Percentiles rank a stretch among this genome's conserved stretches.
These are phyloP conservation scores for Meiosimyza decipiens DNA, from an alignment of 2,888 invertebrate species.

Conservation along the genomic window DNA sequence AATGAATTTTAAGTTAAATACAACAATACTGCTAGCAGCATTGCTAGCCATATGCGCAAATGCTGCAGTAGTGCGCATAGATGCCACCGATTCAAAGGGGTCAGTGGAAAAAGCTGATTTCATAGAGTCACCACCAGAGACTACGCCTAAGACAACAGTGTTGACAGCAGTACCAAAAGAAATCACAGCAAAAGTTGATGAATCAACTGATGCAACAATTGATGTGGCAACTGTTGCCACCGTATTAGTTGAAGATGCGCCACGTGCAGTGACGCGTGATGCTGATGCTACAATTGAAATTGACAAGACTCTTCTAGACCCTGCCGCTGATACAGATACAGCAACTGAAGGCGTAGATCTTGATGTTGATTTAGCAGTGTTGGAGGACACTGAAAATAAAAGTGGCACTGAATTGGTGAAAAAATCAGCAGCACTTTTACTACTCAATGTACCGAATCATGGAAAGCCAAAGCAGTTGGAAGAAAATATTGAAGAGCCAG, in stretches of 20 bases:
- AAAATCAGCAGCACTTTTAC: slow-evolving; percentile 54
- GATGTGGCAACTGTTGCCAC: slow-evolving; percentile 40
- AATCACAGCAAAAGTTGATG: neutral
- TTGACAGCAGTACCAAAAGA: neutral
- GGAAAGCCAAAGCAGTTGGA: slow-evolving; percentile 52
- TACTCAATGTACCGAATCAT: slow-evolving; percentile 54
- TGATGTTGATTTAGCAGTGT: neutral
- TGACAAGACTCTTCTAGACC: slow-evolving; percentile 45
- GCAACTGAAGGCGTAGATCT: neutral
- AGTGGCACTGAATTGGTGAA: neutral
- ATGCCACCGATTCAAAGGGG: neutral
- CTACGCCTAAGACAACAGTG: too few species aligned
- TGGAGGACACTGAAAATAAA: neutral
- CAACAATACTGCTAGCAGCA: too few species aligned
- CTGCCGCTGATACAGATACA: slow-evolving; percentile 43
- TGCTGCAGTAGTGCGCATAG: slow-evolving; percentile 39
- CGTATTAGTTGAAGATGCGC: slow-evolving; percentile 23
- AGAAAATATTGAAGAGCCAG: slow-evolving; percentile 54
- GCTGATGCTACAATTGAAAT: slow-evolving; percentile 49
- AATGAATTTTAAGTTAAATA: too few species aligned
- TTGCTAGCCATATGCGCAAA: neutral
- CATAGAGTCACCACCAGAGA: neutral
- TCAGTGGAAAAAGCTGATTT: neutral
- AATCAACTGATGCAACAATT: slow-evolving; percentile 34
- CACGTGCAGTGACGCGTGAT: slow-evolving; percentile 46